These are phyloP conservation scores for Daktulosphaira vitifoliae DNA, from an alignment of 1,140 invertebrate genomes.

Conservation along the genomic window DNA sequence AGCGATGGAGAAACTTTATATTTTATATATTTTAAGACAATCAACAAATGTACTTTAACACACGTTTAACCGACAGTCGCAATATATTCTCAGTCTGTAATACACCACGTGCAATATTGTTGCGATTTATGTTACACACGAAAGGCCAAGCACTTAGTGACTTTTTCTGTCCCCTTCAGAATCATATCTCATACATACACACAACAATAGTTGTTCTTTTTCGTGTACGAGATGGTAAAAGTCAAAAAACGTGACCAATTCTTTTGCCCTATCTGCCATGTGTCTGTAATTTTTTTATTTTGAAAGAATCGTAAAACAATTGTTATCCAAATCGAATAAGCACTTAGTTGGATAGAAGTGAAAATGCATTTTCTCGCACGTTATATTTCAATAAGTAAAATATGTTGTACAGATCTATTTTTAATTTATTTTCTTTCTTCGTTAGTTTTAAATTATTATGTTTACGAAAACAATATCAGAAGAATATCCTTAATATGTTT, in stretches of 20 bases:
- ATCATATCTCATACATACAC: not conserved
- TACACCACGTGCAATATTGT: not conserved
- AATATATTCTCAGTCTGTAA: conserved; percentile 6
- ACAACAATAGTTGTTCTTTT: not conserved
- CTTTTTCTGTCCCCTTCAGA: not conserved
- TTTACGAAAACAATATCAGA: too few species aligned
- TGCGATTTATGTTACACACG: conserved; percentile 1
- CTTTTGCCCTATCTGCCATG: not conserved
- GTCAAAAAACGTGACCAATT: conserved; percentile 12
- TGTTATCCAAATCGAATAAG: not conserved
- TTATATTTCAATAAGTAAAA: too few species aligned
- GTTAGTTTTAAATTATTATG: too few species aligned
- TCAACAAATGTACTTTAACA: too few species aligned
- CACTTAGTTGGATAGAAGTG: too few species aligned
- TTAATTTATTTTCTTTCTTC: too few species aligned
- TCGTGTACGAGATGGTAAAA: not conserved
- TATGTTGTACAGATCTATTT: too few species aligned
- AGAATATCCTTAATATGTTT: too few species aligned
- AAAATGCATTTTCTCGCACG: too few species aligned
- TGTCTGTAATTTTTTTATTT: not conserved
- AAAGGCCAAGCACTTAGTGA: not conserved
- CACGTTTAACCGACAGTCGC: conserved; percentile 8
- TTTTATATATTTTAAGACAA: too few species aligned
- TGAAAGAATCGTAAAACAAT: not conserved
- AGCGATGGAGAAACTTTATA: too few species aligned